Percentiles rank a stretch among this genome's conserved stretches.
These are phyloP conservation scores for Tor tambroides DNA, from an alignment of 2,113 vertebrate genomes.

Conservation along the genomic window DNA sequence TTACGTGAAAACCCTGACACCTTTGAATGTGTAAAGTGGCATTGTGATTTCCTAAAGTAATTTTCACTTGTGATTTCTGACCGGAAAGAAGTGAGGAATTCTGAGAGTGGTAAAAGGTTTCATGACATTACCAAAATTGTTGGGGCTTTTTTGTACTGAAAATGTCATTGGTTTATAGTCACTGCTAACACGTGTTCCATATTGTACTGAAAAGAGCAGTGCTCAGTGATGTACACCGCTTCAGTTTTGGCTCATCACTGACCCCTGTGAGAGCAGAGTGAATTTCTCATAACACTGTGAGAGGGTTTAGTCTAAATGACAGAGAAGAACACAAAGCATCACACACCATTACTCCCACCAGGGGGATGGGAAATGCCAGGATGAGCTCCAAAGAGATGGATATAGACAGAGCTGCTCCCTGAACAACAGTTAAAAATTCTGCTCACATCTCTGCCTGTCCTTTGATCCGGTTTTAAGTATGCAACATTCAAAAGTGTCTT, in stretches of 20 bases:
- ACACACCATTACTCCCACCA: slow-evolving; percentile 39
- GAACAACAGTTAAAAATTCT: slow-evolving; percentile 42
- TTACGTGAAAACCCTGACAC: not conserved
- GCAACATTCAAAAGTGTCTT: slow-evolving; percentile 72
- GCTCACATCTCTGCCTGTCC: slow-evolving; percentile 33
- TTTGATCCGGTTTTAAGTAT: slow-evolving; percentile 74
- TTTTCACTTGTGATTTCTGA: not conserved
- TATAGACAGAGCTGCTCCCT: not conserved
- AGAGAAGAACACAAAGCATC: slow-evolving; percentile 35
- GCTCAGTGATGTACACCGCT: not conserved
- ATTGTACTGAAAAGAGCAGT: not conserved
- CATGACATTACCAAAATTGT: not conserved
- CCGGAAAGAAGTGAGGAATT: not conserved
- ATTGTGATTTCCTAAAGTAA: not conserved
- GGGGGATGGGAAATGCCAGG: not conserved
- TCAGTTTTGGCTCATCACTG: not conserved
- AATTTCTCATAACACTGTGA: not conserved
- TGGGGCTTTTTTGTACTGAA: not conserved
- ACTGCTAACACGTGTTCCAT: not conserved
- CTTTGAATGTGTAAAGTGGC: not conserved
- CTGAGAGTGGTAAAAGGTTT: not conserved
- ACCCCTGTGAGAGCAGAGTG: not conserved
- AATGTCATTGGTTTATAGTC: not conserved
- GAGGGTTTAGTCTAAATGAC: slow-evolving; percentile 39
- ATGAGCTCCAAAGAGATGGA: slow-evolving; percentile 37